A percentile compares a stretch with the other conserved stretches of the same genome.
Evolutionary conservation across 2,888 invertebrate species (phyloP).

Genomic region (Trichopria drosophilae): DNA sequence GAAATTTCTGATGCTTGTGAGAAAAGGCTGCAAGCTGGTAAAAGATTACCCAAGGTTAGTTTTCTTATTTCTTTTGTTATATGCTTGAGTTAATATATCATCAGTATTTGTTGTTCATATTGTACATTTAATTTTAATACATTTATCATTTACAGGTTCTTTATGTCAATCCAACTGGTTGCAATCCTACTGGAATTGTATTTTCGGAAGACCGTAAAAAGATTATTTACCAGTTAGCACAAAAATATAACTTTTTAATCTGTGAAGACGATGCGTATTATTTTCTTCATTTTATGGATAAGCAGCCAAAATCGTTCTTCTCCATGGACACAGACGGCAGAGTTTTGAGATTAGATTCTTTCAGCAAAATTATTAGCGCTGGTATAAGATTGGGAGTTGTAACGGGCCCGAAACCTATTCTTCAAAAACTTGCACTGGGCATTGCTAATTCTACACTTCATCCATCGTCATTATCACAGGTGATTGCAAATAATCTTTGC

Average conservation of each 20-base stretch:
- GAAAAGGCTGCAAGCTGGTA: conserved; percentile 53
- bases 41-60: conserved; percentile 57
- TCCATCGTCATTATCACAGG: conserved; percentile 68
- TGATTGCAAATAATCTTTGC: no score
- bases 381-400: conserved; percentile 74
- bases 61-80: not conserved
- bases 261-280: conserved; percentile 82
- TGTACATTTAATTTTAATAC: no score
- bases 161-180: conserved; percentile 76
- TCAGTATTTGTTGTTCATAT: no score
- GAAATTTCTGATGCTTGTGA: conserved; percentile 64
- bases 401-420: conserved; percentile 68
- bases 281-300: conserved; percentile 71
- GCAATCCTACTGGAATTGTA: conserved; percentile 75
- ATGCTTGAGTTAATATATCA: no score
- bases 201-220: conserved; percentile 66
- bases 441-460: conserved; percentile 69
- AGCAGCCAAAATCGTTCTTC: conserved; percentile 67
- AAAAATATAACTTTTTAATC: conserved; percentile 74
- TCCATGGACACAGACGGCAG: conserved; percentile 75
- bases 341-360: conserved; percentile 75
- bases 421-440: conserved; percentile 67
- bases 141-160: conserved; percentile 66
- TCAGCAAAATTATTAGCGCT: conserved; percentile 74
- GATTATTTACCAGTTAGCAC: conserved; percentile 72